Base-by-base conservation (phyloP, 2,888 invertebrate species). In the Sycophila texana region DNA sequence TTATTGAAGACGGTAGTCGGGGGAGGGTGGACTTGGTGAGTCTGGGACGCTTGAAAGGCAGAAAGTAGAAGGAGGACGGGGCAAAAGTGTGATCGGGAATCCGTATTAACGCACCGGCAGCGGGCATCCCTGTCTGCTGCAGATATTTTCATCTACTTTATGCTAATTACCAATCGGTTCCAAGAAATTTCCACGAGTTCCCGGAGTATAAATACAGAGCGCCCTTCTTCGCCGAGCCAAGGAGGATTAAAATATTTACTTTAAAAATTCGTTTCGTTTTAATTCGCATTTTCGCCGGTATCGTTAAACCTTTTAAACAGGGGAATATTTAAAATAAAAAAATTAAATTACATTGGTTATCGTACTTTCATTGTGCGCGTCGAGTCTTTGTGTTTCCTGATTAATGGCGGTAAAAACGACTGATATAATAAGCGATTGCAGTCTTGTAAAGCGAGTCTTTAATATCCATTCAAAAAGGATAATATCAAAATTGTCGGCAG, bases 121-220 rank as follows among this genome's bases (percentile, higher is more conserved):
- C 81, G 83, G 83, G 75, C 82, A 79, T 7, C 20, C 82, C 84
- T 85, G 86, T 85, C 86, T 82, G 68, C 82, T 80, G 81, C 87
- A 86, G 86, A 85, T 84, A 84, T 84, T 86, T 85, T 86, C 86
- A 86, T 86, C 83, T 83, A 78, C 81, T 81, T 83, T 81, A 86
- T 84, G 86, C 85, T 86, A 86, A 86, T 86, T 86, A 84, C 81
- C 84, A 84, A 86, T 86, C 83, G 84, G 83, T 68, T 51, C 61
- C 39, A 80, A 75, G 63, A 58, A 67, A 76, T 76, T 39, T 55
- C 60, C 66, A 39, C 20, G 5, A 39, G 57, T 51, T 47, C 1
- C 1, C 2, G 7, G 20, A 7, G 4, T 65, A 47, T 53, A 70
- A 30, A 16, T 5, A 18, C 26, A 12, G 18, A 10, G 4, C 30